Percentiles rank a stretch among this genome's conserved stretches.
phyloP scores from a whole-genome alignment of 2,888 invertebrate species.

The Scelioninae gen. 2 region DNA sequence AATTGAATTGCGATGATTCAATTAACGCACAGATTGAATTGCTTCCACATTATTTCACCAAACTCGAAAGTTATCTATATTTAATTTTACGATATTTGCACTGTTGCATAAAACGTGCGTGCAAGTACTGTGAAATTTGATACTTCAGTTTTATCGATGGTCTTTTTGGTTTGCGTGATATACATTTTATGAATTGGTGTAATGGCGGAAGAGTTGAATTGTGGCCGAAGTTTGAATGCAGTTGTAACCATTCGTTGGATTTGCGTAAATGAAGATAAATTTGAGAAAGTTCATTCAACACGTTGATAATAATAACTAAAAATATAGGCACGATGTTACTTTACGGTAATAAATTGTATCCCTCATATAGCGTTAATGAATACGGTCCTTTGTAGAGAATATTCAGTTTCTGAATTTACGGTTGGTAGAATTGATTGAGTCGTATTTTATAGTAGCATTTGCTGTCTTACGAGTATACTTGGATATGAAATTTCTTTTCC shows the following conservation, averaged over 20 bases:
- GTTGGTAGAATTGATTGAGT: conserved; percentile 9
- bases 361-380: conserved; percentile 32
- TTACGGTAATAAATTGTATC: conserved; percentile 34
- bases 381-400: conserved; percentile 24
- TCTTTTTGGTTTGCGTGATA: conserved; percentile 29
- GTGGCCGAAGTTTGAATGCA: conserved; percentile 43
- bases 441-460: too few relatives aligned
- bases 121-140: conserved; percentile 4
- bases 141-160: conserved; percentile 26
- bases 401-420: not conserved
- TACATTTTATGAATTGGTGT: conserved; percentile 35
- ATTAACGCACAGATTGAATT: not conserved
- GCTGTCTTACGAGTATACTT: too few relatives aligned
- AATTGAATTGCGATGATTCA: conserved; percentile 1
- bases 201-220: conserved; percentile 39
- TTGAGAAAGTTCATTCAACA: conserved; percentile 51
- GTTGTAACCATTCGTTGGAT: conserved; percentile 41
- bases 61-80: conserved; percentile 7
- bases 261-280: conserved; percentile 50
- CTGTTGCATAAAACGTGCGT: not conserved
- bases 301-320: conserved; percentile 51
- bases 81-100: conserved; percentile 8
- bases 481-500: too few relatives aligned
- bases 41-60: not conserved
- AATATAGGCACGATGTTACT: conserved; percentile 31